These are phyloP conservation scores for Tiphia femorata DNA, from an alignment of 2,888 invertebrate species.

Conservation along the genomic window DNA sequence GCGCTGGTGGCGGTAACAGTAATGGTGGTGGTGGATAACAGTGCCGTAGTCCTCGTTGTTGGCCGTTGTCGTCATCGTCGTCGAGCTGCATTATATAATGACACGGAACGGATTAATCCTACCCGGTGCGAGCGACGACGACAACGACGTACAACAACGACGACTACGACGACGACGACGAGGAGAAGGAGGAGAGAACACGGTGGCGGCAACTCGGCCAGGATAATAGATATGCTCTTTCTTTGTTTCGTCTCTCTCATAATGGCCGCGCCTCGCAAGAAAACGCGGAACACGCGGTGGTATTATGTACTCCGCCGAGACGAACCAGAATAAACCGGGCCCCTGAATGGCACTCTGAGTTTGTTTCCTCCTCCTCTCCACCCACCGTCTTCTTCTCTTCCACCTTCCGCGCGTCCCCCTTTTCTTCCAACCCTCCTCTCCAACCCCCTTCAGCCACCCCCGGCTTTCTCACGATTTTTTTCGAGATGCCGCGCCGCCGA, in stretches of 20 bases:
- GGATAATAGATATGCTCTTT: conserved; percentile 52
- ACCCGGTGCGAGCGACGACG: conserved; percentile 22
- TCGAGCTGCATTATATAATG: conserved; percentile 44
- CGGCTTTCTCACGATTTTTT: too few relatives aligned
- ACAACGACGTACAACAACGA: too few relatives aligned
- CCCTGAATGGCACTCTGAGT: conserved; percentile 41
- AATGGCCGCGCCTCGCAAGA: conserved; percentile 51
- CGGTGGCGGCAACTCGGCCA: conserved; percentile 44
- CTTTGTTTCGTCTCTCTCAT: conserved; percentile 47
- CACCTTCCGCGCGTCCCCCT: neutral
- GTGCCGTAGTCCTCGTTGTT: conserved; percentile 16
- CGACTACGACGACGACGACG: too few relatives aligned
- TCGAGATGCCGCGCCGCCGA: too few relatives aligned
- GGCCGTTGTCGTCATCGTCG: conserved; percentile 3
- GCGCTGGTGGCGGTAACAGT: too few relatives aligned
- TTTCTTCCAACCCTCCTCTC: neutral
- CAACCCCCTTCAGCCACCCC: neutral
- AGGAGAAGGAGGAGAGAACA: too few relatives aligned
- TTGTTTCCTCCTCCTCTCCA: conserved; percentile 44
- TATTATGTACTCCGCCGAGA: conserved; percentile 49
- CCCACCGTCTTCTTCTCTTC: neutral
- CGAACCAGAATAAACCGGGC: conserved; percentile 45
- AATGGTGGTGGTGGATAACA: too few relatives aligned
- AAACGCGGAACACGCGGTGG: conserved; percentile 51
- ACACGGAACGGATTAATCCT: conserved; percentile 53